A percentile compares a stretch with the other conserved stretches of the same genome.
phyloP scores from a whole-genome alignment of 1,140 invertebrate species.

The Geopemphigus sp. region DNA sequence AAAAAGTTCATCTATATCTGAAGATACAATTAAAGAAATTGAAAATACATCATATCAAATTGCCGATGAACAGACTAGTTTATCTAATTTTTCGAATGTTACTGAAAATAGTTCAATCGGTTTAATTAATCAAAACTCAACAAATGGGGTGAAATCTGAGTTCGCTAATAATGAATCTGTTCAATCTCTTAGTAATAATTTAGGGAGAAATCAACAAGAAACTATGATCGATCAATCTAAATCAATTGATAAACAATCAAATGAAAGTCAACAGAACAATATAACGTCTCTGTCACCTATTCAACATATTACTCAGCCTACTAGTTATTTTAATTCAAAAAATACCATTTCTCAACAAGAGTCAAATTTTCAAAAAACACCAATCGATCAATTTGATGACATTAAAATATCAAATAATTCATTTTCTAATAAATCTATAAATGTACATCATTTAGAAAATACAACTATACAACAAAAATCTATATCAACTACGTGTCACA shows the following conservation, averaged over 20 bases:
- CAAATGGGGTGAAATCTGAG: neutral
- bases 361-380: neutral
- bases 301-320: neutral
- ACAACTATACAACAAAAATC: neutral
- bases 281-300: neutral
- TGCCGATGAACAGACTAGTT: neutral
- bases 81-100: neutral
- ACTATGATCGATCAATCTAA: constrained; percentile 10
- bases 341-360: neutral
- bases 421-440: neutral
- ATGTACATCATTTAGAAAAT: neutral
- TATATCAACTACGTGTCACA: neutral
- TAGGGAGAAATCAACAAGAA: constrained; percentile 4
- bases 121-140: neutral
- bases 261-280: neutral
- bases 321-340: neutral
- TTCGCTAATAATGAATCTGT: constrained; percentile 2
- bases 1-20: neutral
- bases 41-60: neutral
- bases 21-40: neutral
- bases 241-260: neutral
- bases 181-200: neutral
- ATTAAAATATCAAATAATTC: neutral
- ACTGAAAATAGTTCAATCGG: neutral
- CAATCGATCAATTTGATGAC: constrained; percentile 1